Base-by-base conservation (phyloP, 1,140 invertebrate species). In the Zaprionus gabonicus region DNA sequence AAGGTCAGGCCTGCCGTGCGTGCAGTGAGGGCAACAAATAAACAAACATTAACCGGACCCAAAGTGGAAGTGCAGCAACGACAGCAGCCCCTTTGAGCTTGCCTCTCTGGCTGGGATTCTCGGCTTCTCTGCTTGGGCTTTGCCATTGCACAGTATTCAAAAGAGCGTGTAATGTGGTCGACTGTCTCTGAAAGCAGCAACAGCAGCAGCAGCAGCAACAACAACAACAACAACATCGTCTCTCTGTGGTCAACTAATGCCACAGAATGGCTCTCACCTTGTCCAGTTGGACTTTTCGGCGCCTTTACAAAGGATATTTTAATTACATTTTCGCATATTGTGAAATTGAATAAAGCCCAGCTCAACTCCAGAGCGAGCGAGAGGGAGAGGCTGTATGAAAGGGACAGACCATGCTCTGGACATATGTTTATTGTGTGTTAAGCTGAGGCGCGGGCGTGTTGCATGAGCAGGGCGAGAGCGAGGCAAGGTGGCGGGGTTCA, bases 291-390 rank as follows among this genome's bases (percentile, higher is more conserved):
- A 78, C 67, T 76, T 83, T 83, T 88, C 65, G 81, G 77, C 74
- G 79, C 82, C 82, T 86, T 81, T 73, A 81, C 80, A 88, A 87
- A 73, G 84, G 84, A 81, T 87, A 88, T 88, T 87, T 87, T 87
- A 87, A 87, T 87, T 87, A 87, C 83, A 87, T 87, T 88, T 87
- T 88, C 84, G 83, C 83, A 87, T 81, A 88, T 81, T 88, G 77
- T 72, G 79, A 76, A 87, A 87, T 87, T 88, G 84, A 81, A 88
- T 87, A 83, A 80, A 59, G 80, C 77, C 72, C 64, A 51, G 59
- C 17, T n/a, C 28, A 58, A 38, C 56, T n/a, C n/a, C 57, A 49
- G 12, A 28, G 60, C 6, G 5, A 17, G 4, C 5, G 2, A 34
- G 28, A 60, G 70, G 44, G 51, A 68, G 41, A 41, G n/a, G n/a